Base-by-base conservation (phyloP, 2,797 vertebrate species). In the Graptemys geographica region DNA sequence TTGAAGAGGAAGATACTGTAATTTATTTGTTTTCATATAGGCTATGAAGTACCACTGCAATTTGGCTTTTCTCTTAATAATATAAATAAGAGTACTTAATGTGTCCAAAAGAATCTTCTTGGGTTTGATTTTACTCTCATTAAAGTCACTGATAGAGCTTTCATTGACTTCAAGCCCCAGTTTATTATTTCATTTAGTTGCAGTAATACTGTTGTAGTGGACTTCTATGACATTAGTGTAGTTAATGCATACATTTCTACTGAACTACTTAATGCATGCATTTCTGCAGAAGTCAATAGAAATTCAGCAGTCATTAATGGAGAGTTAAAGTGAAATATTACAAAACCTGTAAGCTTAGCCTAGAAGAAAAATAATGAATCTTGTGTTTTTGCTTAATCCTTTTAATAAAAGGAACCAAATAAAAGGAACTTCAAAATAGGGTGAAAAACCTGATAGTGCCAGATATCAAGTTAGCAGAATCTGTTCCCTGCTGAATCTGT, bases 401-500 rank as follows among this genome's bases (percentile, higher is more conserved):
- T 90, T 86, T 55, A 47, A 56, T 91, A 11, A 94, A 90, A 94
- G 78, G 41, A 93, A 90, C 88, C 92, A 49, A 44, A 44, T 44
- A 44, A 44, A 44, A 44, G 44, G 44, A 8, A 44, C 44, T 44
- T 44, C 44, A 44, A 80, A 95, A 44, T 81, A 56, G 91, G 94
- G 90, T 93, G 92, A 49, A 94, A 96, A 97, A 97, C 59, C 90
- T 85, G n/a, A 81, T 92, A 89, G 84, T 86, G 94, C 89, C 89
- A 93, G 87, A 87, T 90, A 85, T 55, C 12, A 57, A 69, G 86
- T 96, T 96, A 96, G 96, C 95, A 97, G 90, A 97, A 94, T 96
- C 86, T 92, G 87, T n/a, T 94, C 90, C 91, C 94, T 94, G 93
- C 95, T 86, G 82, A 97, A 91, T 92, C 94, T 86, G 86, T 94